Evolutionary conservation across 2,888 invertebrate genomes (phyloP), one percentile per base, ranked within the genome.

Genomic region (Limnephilus lunatus): DNA sequence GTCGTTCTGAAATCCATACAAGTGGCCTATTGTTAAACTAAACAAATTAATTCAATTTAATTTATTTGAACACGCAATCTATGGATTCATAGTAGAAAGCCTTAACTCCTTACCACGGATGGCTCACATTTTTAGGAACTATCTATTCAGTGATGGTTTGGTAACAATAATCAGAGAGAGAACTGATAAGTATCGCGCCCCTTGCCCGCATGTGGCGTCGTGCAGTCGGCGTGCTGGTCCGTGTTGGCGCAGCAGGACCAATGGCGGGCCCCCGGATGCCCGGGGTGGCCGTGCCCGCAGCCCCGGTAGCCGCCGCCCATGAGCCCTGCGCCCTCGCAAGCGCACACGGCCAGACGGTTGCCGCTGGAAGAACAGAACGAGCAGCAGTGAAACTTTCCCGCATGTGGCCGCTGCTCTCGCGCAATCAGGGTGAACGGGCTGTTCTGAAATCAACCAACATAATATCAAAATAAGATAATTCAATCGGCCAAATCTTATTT

Each of bases 171-270:
- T 94, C 95, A 97, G 89, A 97, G 94, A 0, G 96, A 97, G 95
- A 96, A 96, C 94, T 97, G 97, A 95, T 97, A 97, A 19, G 96
- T 95, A 5, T 95, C 94, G 68, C 68, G 68, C 5, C 68, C 68
- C 68, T 19, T 68, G 68, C 68, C 25, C 25, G 68, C 68, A 5
- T 53, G 53, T 32, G 95, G 94, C 94, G 96, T 96, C 5, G 95
- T 95, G 95, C 97, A 97, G 94, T 97, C 96, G 0, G 97, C 97
- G 94, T 96, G 96, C 94, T 97, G 97, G 85, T 96, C 94, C 92
- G 97, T 96, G 95, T 95, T 96, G 93, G 97, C 98, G 95, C 98
- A 98, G 95, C 98, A 98, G 86, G 98, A 98, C 98, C 98, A 98
- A 95, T 98, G 98, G 15, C 97, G 96, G 93, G 97, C 95, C 92